These are phyloP conservation scores for Zaprionus lachaisei DNA, from an alignment of 1,140 invertebrate genomes.

Conservation along the genomic window DNA sequence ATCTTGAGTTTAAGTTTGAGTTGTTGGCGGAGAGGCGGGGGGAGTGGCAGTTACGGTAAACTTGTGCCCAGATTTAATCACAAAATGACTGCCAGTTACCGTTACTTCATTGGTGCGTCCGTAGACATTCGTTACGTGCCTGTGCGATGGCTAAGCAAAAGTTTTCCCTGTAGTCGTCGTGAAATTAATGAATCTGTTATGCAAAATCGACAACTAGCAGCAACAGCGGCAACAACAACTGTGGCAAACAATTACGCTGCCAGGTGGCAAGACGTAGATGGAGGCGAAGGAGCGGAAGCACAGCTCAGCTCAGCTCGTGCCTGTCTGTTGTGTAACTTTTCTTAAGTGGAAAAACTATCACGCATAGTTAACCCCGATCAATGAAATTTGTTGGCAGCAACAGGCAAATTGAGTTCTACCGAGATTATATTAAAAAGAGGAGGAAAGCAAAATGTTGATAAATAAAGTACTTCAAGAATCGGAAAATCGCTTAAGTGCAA, in stretches of 20 bases:
- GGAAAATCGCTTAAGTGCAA: not conserved
- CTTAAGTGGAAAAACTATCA: conserved; percentile 37
- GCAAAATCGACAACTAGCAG: conserved; percentile 72
- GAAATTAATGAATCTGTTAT: conserved; percentile 81
- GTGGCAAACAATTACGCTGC: conserved; percentile 57
- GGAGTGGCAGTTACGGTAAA: conserved; percentile 39
- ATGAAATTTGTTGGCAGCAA: conserved; percentile 34
- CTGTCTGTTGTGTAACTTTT: conserved; percentile 32
- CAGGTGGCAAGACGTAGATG: conserved; percentile 25
- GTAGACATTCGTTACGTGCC: conserved; percentile 32
- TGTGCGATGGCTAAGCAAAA: conserved; percentile 57
- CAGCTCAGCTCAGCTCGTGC: conserved; percentile 1
- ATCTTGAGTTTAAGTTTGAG: conserved; percentile 23
- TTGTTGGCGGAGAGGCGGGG: not conserved
- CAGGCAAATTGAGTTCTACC: conserved; percentile 17
- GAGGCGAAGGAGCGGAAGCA: not conserved
- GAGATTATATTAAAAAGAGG: not conserved
- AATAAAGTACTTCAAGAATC: conserved; percentile 1
- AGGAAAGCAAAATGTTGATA: not conserved
- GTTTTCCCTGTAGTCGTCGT: conserved; percentile 47
- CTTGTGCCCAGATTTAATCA: conserved; percentile 72
- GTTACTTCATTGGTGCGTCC: conserved; percentile 21
- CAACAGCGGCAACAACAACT: conserved; percentile 41
- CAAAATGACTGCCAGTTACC: conserved; percentile 57
- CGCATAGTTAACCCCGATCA: conserved; percentile 43